phyloP scores from a whole-genome alignment of 1,140 invertebrate species.

The Trypoxylus dichotomus region DNA sequence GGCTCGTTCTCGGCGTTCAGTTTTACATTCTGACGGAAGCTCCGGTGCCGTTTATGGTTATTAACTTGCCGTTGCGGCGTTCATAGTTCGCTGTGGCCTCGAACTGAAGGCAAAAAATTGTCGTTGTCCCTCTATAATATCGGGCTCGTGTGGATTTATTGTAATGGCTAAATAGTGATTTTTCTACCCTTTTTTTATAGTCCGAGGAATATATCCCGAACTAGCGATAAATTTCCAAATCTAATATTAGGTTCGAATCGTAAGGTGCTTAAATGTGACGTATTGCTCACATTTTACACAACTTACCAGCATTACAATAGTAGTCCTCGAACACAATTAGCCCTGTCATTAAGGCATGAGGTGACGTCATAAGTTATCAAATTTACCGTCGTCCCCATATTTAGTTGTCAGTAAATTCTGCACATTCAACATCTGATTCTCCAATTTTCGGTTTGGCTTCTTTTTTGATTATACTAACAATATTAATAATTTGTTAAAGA shows the following conservation, averaged over 20 bases:
- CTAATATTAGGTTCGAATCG: background rate
- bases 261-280: background rate
- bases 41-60: background rate
- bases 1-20: slow-evolving; percentile 10
- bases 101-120: background rate
- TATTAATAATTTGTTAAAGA: no score
- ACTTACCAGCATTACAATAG: no score
- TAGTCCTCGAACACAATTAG: no score
- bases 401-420: no score
- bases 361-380: no score
- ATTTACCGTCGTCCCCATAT: no score
- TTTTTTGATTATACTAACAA: no score
- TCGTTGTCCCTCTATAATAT: background rate
- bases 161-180: slow-evolving; percentile 3
- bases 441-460: no score
- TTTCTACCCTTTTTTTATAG: background rate
- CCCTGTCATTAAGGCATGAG: no score
- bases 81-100: background rate
- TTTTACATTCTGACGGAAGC: slow-evolving; percentile 15
- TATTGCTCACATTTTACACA: no score
- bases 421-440: no score
- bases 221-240: background rate
- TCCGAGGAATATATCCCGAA: background rate
- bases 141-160: background rate
- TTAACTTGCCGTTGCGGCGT: background rate